Conservation (phyloP, 2,797 vertebrate genomes). For the Gymnothorax javanicus region DNA sequence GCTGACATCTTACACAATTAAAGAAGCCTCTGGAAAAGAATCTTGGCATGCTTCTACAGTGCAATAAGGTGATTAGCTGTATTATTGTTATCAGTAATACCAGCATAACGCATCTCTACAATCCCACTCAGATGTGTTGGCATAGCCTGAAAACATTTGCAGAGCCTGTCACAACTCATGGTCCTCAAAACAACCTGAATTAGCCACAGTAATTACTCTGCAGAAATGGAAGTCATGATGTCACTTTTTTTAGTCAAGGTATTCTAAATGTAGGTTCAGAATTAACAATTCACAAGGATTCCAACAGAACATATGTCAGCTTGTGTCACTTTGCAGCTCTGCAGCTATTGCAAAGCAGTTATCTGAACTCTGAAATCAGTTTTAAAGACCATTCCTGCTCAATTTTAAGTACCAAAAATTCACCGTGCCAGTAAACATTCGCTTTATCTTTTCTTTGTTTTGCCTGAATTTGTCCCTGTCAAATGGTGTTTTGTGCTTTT, state of each 20-base stretch:
- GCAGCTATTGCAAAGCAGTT: not conserved
- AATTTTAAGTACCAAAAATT: not conserved
- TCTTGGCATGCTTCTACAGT: not conserved
- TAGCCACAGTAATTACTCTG: not conserved
- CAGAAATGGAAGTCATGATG: not conserved
- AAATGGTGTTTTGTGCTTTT: not conserved
- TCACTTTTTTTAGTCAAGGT: not conserved
- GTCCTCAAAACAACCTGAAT: not conserved
- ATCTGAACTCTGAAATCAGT: not conserved
- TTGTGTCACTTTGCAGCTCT: not conserved
- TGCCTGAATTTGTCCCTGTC: constrained; percentile 9
- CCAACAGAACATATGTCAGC: not conserved
- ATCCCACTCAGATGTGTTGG: not conserved
- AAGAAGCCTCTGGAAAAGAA: not conserved
- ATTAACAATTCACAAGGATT: not conserved
- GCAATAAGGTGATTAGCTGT: not conserved
- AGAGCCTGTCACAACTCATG: not conserved
- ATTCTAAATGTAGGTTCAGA: not conserved
- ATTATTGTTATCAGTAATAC: not conserved
- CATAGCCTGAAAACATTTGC: not conserved
- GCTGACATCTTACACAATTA: not conserved
- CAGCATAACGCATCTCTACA: not conserved
- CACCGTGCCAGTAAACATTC: not conserved
- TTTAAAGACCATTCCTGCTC: not conserved
- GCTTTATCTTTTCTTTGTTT: not conserved